Conservation (phyloP, 2,113 vertebrate genomes). For the Poeciliopsis prolifica region DNA sequence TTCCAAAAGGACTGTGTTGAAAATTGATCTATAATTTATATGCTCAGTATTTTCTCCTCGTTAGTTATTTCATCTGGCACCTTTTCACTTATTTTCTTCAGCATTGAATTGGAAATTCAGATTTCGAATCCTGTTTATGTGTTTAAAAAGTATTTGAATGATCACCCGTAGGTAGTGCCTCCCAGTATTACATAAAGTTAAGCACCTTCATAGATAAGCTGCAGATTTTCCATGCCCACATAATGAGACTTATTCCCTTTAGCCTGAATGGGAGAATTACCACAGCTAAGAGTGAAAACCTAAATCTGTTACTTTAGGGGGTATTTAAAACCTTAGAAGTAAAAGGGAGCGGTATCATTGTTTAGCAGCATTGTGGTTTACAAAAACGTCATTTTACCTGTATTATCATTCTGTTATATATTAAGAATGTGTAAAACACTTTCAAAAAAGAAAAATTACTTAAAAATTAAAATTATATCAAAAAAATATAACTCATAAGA, state of each 20-base stretch:
- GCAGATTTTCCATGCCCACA: slow-evolving; percentile 57
- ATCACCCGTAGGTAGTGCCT: slow-evolving; percentile 76
- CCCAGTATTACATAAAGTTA: slow-evolving; percentile 65
- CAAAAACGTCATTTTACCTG: slow-evolving; percentile 60
- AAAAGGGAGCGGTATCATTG: slow-evolving; percentile 40
- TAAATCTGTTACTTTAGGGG: slow-evolving; percentile 74
- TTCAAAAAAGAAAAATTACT: not conserved
- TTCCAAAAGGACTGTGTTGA: no score
- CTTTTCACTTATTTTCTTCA: not conserved
- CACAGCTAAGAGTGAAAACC: slow-evolving; percentile 60
- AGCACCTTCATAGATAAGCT: slow-evolving; percentile 78
- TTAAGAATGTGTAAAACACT: slow-evolving; percentile 16
- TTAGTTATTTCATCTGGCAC: not conserved
- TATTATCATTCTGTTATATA: slow-evolving; percentile 51
- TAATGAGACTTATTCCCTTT: slow-evolving; percentile 76
- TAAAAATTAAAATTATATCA: not conserved
- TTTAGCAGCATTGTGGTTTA: slow-evolving; percentile 55
- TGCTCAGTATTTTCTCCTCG: not conserved
- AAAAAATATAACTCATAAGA: not conserved
- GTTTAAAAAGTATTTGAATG: slow-evolving; percentile 49
- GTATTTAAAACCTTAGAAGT: slow-evolving; percentile 60
- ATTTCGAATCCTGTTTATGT: not conserved
- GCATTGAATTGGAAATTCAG: not conserved
- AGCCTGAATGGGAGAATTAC: slow-evolving; percentile 77
- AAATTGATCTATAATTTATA: no score